phyloP scores from a whole-genome alignment of 2,797 vertebrate genomes.

The Triplophysa yarkandensis region DNA sequence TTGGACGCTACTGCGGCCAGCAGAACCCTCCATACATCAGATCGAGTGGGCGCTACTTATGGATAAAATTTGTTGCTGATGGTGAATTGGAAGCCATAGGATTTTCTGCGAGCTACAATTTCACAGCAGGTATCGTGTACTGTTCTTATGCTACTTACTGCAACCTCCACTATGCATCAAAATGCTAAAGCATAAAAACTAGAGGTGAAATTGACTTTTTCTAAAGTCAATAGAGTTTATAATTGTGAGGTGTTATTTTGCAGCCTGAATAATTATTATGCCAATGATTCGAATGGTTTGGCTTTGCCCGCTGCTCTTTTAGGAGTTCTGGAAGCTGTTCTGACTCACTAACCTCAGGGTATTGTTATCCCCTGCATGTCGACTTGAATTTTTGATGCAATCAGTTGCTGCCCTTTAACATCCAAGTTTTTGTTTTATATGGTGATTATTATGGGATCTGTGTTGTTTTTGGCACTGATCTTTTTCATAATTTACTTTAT shows the following conservation, averaged over 20 bases:
- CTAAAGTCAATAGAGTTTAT: slow-evolving; percentile 38
- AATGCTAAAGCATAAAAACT: slow-evolving; percentile 1
- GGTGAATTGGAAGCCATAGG: slow-evolving; percentile 97
- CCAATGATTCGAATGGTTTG: not conserved
- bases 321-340: slow-evolving; percentile 3
- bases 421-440: slow-evolving; percentile 22
- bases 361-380: slow-evolving; percentile 4
- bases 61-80: slow-evolving; percentile 99
- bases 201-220: slow-evolving; percentile 30
- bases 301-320: slow-evolving; percentile 4
- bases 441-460: not conserved
- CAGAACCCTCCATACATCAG: slow-evolving; percentile 95
- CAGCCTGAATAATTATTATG: slow-evolving; percentile 41
- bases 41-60: slow-evolving; percentile 96
- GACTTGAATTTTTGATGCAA: slow-evolving; percentile 47
- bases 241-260: slow-evolving; percentile 30
- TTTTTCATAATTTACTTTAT: slow-evolving; percentile 7
- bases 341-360: slow-evolving; percentile 28
- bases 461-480: slow-evolving; percentile 19
- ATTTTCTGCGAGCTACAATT: slow-evolving; percentile 97
- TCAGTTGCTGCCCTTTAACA: slow-evolving; percentile 31
- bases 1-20: slow-evolving; percentile 96
- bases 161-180: not conserved
- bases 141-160: slow-evolving; percentile 17
- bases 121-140: slow-evolving; percentile 87